phyloP scores from a whole-genome alignment of 2,113 vertebrate species.

The Archocentrus centrarchus region DNA sequence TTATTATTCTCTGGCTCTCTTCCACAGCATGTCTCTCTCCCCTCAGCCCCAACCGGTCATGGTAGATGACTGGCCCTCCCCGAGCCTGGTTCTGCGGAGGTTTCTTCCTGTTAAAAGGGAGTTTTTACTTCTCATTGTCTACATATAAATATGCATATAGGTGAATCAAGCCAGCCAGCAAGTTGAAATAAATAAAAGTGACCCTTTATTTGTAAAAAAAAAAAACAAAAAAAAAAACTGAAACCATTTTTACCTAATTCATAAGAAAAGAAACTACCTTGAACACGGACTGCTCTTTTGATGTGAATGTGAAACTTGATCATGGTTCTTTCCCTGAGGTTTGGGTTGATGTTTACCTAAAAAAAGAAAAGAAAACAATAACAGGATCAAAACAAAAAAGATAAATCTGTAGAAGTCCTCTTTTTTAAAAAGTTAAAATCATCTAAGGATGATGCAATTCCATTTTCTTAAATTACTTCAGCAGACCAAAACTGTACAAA shows the following conservation, averaged over 20 bases:
- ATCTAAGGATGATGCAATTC: too few relatives aligned
- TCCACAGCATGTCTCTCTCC: too few relatives aligned
- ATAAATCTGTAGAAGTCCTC: neutral
- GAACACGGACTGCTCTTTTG: conserved; percentile 82
- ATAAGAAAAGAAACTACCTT: conserved; percentile 66
- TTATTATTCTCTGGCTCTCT: too few relatives aligned
- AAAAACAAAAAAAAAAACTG: too few relatives aligned
- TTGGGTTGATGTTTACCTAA: conserved; percentile 78
- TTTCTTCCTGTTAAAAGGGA: too few relatives aligned
- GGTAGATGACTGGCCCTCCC: too few relatives aligned
- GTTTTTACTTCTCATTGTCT: too few relatives aligned
- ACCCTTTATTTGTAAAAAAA: neutral
- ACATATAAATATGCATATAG: neutral
- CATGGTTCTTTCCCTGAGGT: conserved; percentile 81
- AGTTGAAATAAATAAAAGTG: neutral
- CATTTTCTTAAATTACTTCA: too few relatives aligned
- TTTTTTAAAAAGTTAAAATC: neutral
- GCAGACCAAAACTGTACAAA: conserved; percentile 5
- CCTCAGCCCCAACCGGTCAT: too few relatives aligned
- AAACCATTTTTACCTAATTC: neutral
- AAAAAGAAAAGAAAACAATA: conserved; percentile 9
- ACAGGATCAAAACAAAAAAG: neutral
- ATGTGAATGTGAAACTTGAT: conserved; percentile 78
- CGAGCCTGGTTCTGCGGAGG: too few relatives aligned
- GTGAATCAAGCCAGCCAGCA: neutral